Percentiles rank a stretch among this genome's conserved stretches.
These are phyloP conservation scores for Entomobrya proxima DNA, from an alignment of 2,888 invertebrate species.

Conservation along the genomic window DNA sequence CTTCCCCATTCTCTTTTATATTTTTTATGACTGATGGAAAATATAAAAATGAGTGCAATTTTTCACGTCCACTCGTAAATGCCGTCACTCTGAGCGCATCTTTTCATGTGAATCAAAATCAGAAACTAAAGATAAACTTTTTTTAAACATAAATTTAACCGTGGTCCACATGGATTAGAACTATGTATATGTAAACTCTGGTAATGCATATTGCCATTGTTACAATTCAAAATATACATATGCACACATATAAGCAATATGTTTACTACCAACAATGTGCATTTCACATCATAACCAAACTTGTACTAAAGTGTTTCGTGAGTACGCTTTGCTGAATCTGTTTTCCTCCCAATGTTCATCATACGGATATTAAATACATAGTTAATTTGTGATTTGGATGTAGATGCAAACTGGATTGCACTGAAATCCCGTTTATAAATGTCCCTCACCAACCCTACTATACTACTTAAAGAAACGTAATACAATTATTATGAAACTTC, in stretches of 20 bases:
- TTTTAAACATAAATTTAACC: background rate
- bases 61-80: constrained; percentile 63
- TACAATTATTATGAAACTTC: no score
- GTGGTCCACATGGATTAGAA: background rate
- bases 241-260: constrained; percentile 3
- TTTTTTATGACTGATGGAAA: constrained; percentile 57
- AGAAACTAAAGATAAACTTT: constrained; percentile 16
- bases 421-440: no score
- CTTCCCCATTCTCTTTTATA: constrained; percentile 22
- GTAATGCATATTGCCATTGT: constrained; percentile 12
- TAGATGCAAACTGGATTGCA: no score
- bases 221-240: constrained; percentile 53
- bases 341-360: no score
- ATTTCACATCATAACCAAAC: no score
- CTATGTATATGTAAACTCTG: background rate
- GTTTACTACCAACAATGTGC: background rate
- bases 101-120: background rate
- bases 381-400: no score
- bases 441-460: no score
- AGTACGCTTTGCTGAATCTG: no score
- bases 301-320: no score
- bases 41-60: constrained; percentile 59
- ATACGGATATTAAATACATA: no score
- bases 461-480: no score
- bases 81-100: constrained; percentile 52